Evolutionary conservation across 1,140 invertebrate species (phyloP), one percentile per base, ranked within the genome.

Genomic region (Laupala kohalensis): DNA sequence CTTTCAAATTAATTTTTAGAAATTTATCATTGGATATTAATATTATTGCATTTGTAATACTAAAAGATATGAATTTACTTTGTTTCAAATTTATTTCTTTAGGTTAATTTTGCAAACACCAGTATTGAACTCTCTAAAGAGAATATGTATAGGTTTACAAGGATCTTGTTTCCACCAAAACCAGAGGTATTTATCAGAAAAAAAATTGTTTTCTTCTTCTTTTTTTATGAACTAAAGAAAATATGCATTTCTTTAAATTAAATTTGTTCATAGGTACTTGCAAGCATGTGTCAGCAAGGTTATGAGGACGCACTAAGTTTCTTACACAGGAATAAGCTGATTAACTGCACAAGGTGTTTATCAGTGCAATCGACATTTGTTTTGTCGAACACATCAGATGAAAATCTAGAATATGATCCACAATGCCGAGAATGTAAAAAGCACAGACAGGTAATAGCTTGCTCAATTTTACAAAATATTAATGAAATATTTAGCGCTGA

Each of bases 201-300:
- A 13, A 19, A 2, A 13, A 53, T 2, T 4, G 4, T 53, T 13
- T 1, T 1, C n/a, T n/a, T n/a, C n/a, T n/a, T n/a, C n/a, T n/a
- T n/a, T n/a, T n/a, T n/a, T n/a, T n/a, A n/a, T n/a, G n/a, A n/a
- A n/a, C n/a, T n/a, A n/a, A n/a, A n/a, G n/a, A n/a, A n/a, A n/a
- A n/a, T n/a, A n/a, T n/a, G 89, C 72, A 26, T 64, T 71, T 24
- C 64, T 13, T 4, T 13, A 9, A 13, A 1, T 13, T 53, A 19
- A 2, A 13, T 13, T 2, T 4, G 4, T 53, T 13, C 0, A 0
- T 72, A 86, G 85, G 78, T 86, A 72, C 81, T 95, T 24, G 95
- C 93, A 72, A 93, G 94, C 76, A 97, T 99, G 88, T 98, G 96
- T 79, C 93, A 96, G 77, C 96, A 98, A 83, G 97, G 96, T 24